Base-by-base conservation (phyloP, 2,888 invertebrate genomes). In the Stenodera caucasica region DNA sequence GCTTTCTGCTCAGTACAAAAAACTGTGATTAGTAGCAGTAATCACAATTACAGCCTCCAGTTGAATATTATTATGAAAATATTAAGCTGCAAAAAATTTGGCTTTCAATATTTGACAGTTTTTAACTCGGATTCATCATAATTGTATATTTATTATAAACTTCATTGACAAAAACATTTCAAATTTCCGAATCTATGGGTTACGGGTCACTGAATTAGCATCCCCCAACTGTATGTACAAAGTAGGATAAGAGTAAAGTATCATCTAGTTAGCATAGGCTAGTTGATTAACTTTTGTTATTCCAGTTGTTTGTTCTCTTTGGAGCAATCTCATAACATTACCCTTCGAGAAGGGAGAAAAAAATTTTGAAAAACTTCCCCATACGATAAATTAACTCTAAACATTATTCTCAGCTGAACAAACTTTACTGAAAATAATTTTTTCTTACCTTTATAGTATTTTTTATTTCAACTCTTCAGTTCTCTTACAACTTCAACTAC, bases 261-360 rank as follows among this genome's bases (percentile, higher is more conserved):
- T 45, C 45, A 45, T 45, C 45, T 45, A 45, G 45, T 45, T 45
- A 45, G 45, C 45, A 45, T 45, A 45, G 45, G 45, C 45, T 45
- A 45, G 45, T 45, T 45, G 45, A 45, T 45, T 45, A 45, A 23
- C 53, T 53, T 53, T 30, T 53, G 30, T 53, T 53, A 53, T 53
- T 53, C 33, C 53, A 53, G 53, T 53, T 53, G 53, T 53, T 53
- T 53, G 35, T 53, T 53, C 30, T 53, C 32, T 53, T 35, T 53
- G 33, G 21, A 53, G 35, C 53, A 33, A 53, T 30, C 53, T 53
- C 53, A 21, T 21, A 35, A 21, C 23, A 53, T 15, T 18, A 33
- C 40, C 18, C 40, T 18, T 40, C 9, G 12, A 23, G 23, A 12
- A 45, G n/a, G 5, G 21, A n/a, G 12, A 18, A 21, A 53, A 45